phyloP scores from a whole-genome alignment of 2,888 invertebrate species.

The Invenusta paracnida region DNA sequence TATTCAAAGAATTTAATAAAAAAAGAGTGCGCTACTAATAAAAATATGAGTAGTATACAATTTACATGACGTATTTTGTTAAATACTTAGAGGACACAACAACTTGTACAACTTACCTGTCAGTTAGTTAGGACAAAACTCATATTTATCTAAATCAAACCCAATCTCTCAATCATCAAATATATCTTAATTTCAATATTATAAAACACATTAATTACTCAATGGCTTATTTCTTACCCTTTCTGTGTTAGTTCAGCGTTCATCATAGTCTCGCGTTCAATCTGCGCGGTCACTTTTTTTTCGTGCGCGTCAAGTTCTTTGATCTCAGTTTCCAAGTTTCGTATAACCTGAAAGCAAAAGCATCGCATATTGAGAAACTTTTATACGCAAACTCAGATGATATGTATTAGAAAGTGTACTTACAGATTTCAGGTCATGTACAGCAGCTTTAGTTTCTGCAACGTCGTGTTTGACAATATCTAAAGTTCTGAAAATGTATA shows the following conservation, averaged over 20 bases:
- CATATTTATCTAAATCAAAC: too few species aligned
- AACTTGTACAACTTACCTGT: too few species aligned
- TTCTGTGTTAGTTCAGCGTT: conserved; percentile 51
- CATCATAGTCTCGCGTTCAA: conserved; percentile 50
- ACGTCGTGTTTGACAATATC: background rate
- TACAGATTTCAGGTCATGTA: conserved; percentile 52
- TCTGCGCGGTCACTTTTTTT: conserved; percentile 49
- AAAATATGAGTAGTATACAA: too few species aligned
- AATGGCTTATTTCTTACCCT: too few species aligned
- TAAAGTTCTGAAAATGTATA: background rate
- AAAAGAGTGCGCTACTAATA: too few species aligned
- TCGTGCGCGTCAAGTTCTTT: conserved; percentile 54
- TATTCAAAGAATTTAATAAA: too few species aligned
- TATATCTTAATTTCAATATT: too few species aligned
- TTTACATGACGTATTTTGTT: too few species aligned
- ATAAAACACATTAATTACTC: too few species aligned
- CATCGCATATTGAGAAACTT: background rate
- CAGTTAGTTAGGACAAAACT: too few species aligned
- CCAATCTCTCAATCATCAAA: too few species aligned
- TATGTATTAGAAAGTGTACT: conserved; percentile 51
- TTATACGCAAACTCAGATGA: conserved; percentile 51
- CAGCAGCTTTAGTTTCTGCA: conserved; percentile 48
- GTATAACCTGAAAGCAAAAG: background rate
- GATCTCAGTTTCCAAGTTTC: conserved; percentile 42
- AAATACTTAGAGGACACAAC: too few species aligned